A percentile compares a stretch with the other conserved stretches of the same genome.
Evolutionary conservation across 2,888 invertebrate genomes (phyloP).

Genomic region (Hylaea fasciaria): DNA sequence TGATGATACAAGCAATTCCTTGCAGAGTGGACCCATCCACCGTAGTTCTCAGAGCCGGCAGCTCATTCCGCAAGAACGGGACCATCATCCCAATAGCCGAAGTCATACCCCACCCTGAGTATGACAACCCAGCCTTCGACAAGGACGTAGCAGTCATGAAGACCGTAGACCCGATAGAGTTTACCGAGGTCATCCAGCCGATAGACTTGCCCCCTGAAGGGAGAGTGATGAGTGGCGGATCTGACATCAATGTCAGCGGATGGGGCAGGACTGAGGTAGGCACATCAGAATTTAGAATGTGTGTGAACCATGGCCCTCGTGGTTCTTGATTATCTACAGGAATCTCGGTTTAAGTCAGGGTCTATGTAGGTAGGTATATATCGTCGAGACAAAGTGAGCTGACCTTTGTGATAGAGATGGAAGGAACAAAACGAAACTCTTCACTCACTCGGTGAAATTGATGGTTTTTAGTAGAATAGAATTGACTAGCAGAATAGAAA

Average conservation of each 20-base stretch:
- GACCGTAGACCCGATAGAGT: conserved; percentile 65
- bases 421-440: too few species aligned
- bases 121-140: conserved; percentile 69
- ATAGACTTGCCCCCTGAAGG: conserved; percentile 57
- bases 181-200: conserved; percentile 62
- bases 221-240: conserved; percentile 53
- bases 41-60: conserved; percentile 78
- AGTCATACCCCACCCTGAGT: conserved; percentile 70
- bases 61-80: conserved; percentile 68
- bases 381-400: too few species aligned
- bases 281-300: too few species aligned
- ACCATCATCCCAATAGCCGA: conserved; percentile 73
- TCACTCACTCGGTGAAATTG: too few species aligned
- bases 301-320: too few species aligned
- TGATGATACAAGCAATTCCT: too few species aligned
- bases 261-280: conserved; percentile 74
- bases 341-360: too few species aligned
- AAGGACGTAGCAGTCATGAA: conserved; percentile 76
- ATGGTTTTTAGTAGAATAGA: too few species aligned
- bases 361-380: too few species aligned
- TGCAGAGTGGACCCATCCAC: conserved; percentile 68
- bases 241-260: conserved; percentile 66
- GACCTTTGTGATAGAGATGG: too few species aligned
- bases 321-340: too few species aligned
- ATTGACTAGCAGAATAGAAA: too few species aligned